Conservation (phyloP, 2,888 invertebrate genomes). For the Clunio marinus region DNA sequence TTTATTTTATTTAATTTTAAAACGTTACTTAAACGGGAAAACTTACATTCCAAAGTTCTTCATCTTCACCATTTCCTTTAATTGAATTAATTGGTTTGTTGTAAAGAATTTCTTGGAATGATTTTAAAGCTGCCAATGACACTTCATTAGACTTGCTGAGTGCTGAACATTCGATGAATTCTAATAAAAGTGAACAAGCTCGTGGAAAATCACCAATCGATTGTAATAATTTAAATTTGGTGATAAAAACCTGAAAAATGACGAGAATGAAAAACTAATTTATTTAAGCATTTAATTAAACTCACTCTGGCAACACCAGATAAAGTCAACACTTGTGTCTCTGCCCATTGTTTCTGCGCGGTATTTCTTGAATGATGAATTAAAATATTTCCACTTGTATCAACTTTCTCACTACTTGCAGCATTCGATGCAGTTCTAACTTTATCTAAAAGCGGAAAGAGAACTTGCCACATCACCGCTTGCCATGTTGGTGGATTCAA, state of each 20-base stretch:
- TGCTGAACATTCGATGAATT: conserved; percentile 91
- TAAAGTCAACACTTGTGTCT: conserved; percentile 87
- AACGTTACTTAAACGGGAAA: not conserved
- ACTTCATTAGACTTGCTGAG: conserved; percentile 91
- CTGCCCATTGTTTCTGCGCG: conserved; percentile 98
- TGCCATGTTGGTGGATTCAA: conserved; percentile 88
- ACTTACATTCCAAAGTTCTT: conserved; percentile 66
- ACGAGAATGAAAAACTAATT: not conserved
- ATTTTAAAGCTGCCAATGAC: conserved; percentile 91
- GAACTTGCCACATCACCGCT: conserved; percentile 88
- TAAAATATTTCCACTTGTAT: conserved; percentile 87
- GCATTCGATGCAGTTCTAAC: conserved; percentile 67
- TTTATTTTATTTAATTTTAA: conserved; percentile 7
- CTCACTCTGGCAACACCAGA: conserved; percentile 84
- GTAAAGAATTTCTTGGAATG: conserved; percentile 91
- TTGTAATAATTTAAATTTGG: conserved; percentile 78
- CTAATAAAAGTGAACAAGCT: conserved; percentile 89
- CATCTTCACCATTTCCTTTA: conserved; percentile 52
- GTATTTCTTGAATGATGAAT: conserved; percentile 99
- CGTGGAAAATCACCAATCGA: conserved; percentile 85
- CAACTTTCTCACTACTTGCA: conserved; percentile 67
- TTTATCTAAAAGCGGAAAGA: conserved; percentile 91
- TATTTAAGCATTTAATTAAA: not conserved
- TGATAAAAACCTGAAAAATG: conserved; percentile 64
- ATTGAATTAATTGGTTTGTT: conserved; percentile 53